Evolutionary conservation across 2,113 vertebrate species (phyloP).

Genomic region (Chionodraco myersi): DNA sequence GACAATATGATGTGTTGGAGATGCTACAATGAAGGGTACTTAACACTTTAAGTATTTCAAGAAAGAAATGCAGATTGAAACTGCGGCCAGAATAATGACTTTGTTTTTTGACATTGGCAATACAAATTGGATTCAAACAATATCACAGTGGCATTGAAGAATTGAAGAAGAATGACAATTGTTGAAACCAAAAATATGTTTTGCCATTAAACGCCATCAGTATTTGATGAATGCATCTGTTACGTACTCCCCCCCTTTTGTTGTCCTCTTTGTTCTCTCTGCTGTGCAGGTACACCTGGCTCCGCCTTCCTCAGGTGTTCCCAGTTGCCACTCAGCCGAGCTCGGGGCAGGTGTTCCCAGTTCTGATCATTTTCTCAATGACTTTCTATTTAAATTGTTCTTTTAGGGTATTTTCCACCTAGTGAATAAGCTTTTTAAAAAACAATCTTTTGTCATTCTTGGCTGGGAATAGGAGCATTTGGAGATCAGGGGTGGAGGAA

Average conservation of each 20-base stretch:
- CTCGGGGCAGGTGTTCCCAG: too few relatives aligned
- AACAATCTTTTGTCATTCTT: not conserved
- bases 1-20: constrained; percentile 34
- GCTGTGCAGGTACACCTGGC: too few relatives aligned
- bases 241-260: too few relatives aligned
- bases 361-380: not conserved
- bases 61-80: not conserved
- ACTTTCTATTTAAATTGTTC: not conserved
- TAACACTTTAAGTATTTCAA: constrained; percentile 16
- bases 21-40: constrained; percentile 19
- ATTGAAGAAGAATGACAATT: not conserved
- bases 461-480: not conserved
- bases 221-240: not conserved
- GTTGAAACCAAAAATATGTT: not conserved
- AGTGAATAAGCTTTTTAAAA: not conserved
- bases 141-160: not conserved
- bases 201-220: not conserved
- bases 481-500: not conserved
- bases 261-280: too few relatives aligned
- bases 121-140: not conserved
- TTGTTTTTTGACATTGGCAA: constrained; percentile 1
- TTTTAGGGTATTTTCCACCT: too few relatives aligned
- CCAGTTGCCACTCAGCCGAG: too few relatives aligned
- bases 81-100: not conserved
- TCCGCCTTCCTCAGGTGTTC: too few relatives aligned